phyloP scores from a whole-genome alignment of 2,113 vertebrate species.

The Scalopus aquaticus region DNA sequence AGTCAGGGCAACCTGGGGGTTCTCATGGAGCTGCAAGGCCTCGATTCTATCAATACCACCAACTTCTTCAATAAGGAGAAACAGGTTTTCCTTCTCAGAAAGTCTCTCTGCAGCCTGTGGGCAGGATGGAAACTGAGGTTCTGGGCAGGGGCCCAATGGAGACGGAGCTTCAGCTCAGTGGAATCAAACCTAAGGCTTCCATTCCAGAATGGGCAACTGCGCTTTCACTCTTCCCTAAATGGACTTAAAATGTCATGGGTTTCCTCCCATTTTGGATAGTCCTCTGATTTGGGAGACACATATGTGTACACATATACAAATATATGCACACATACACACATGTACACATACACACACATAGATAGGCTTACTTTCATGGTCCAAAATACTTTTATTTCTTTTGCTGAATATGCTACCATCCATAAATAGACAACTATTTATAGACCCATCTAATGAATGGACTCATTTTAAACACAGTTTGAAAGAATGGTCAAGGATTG shows the following conservation, averaged over 20 bases:
- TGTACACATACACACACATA: background rate
- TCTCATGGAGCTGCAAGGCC: constrained; percentile 91
- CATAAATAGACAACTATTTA: background rate
- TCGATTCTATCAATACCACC: constrained; percentile 92
- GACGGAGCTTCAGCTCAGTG: rapidly evolving
- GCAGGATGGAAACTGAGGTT: background rate
- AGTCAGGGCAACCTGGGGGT: constrained; percentile 86
- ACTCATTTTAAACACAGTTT: background rate
- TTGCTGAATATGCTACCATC: background rate
- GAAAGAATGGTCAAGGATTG: background rate
- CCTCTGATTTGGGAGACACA: background rate
- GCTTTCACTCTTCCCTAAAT: background rate
- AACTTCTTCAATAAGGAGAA: constrained; percentile 89
- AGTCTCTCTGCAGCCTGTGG: constrained; percentile 89
- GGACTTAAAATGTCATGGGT: background rate
- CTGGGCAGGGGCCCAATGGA: no score
- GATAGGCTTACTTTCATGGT: background rate
- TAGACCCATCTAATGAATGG: background rate
- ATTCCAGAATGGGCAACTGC: rapidly evolving
- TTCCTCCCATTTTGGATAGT: background rate
- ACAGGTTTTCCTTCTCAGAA: constrained; percentile 87
- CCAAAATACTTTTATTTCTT: background rate
- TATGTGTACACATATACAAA: no score
- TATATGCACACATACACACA: background rate
- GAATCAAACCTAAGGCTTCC: background rate